Evolutionary conservation across 2,888 invertebrate species (phyloP), one percentile per base, ranked within the genome.

Genomic region (Chromoteleia sp.): DNA sequence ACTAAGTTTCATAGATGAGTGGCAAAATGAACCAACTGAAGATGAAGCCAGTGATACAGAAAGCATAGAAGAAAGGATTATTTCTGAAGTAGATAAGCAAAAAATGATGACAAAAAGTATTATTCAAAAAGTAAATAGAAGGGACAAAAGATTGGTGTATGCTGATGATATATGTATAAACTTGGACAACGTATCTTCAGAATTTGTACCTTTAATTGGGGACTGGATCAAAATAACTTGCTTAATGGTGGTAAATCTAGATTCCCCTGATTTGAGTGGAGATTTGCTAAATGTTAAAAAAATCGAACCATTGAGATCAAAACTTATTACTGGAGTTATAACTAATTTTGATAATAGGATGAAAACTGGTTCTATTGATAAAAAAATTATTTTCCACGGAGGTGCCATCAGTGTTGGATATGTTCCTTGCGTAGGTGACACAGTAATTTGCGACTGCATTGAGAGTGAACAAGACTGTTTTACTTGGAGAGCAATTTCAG

Each of bases 161-260:
- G 92, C 95, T 0, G 93, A 93, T 63, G 92, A 94, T 70, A 87
- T 95, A n/a, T 92, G 91, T 67, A 92, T 96, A 58, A 93, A 94
- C 87, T 91, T 96, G 56, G 94, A 96, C 87, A 90, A 93, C 54
- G 93, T 95, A 0, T 91, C 92, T 83, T 93, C 94, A 1, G 93
- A 93, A 59, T 95, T 96, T 89, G 89, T 95, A 41, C 96, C 96
- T 0, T 91, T 94, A 14, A 92, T 93, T 81, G 96, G 96, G 1
- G 96, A 96, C 89, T 95, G 95, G 93, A 87, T 96, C 15, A 93
- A 94, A 88, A 86, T 96, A 39, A 93, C 93, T 76, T 94, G 94
- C 58, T 93, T 93, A 82, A 93, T 95, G 8, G 94, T 95, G 87
- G 91, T 94, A 59, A 93, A 95, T 89, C 93, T 94, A 81, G 88